Base-by-base conservation (phyloP, 2,113 vertebrate genomes). In the Larimichthys polyactis region DNA sequence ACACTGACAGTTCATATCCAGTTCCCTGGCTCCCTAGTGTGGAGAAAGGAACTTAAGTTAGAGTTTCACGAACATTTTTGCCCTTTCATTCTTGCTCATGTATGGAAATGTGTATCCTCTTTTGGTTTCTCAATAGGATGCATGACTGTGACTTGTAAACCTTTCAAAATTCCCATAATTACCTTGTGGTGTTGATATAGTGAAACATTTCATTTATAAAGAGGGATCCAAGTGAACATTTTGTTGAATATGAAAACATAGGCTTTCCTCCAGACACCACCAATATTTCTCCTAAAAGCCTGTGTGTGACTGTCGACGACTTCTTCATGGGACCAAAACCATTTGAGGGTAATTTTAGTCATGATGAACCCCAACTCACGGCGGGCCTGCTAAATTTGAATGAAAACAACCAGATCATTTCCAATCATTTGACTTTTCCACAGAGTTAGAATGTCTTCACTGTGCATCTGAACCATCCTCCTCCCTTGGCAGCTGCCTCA, bases 201-300 rank as follows among this genome's bases (percentile, higher is more conserved):
- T 91, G 80, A 92, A 91, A 91, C 82, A 70, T 90, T 92, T 89
- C 75, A 88, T 86, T 82, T 82, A 82, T 87, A 80, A 81, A 87
- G 57, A 60, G 65, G 63, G 66, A 65, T 81, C 76, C 84, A 91
- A 89, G 83, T 75, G 81, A 88, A 92, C 36, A 48, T 86, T 86
- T 85, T 90, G 85, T 87, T 91, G 86, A 90, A 87, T 89, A 68
- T 90, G 74, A 87, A 91, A 92, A 92, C 89, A 91, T 73, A 69
- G 88, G 78, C 74, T 84, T 81, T 79, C 71, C 72, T 87, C 85
- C 90, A 91, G 88, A 77, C 81, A 79, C 87, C 79, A 76, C 81
- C 71, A 76, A 86, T 77, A 90, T 90, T 81, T 87, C 87, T 81
- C 82, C 66, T 82, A 36, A 70, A 86, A 72, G 59, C 49, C n/a